Evolutionary conservation across 2,888 invertebrate species (phyloP), one percentile per base, ranked within the genome.

Genomic region (Fissipunctia ypsillon): DNA sequence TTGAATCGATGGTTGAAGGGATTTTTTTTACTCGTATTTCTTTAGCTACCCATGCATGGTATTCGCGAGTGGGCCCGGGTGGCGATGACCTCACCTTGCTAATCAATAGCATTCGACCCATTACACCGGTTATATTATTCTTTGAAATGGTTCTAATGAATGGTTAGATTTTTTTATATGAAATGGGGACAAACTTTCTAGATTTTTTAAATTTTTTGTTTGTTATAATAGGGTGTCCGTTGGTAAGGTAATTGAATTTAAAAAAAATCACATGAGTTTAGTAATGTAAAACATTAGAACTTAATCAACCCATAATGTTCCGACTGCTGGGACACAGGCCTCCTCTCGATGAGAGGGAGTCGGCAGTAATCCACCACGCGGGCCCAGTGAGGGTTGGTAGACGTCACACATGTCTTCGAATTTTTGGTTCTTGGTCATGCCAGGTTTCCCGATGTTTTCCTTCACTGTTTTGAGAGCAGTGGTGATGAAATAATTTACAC

Each of bases 21-120:
- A 43, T n/a, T 57, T 64, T 81, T 87, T 90, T 90, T 88, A 85
- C 90, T 91, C 88, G n/a, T 84, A 88, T 90, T 90, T 89, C 80
- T 90, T 89, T 88, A 83, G 81, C 88, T 84, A 81, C 66, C 80
- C 89, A 88, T 90, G 90, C 91, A 90, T 90, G 90, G 88, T 91
- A 90, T 93, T 93, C 87, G 92, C 93, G 89, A 91, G 86, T 71
- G 76, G 78, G 78, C 63, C 84, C 78, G 87, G 87, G 89, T 75
- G 69, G 54, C 84, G 81, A 78, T 84, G 84, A 86, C 85, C 85
- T 81, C 88, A 88, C 84, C 87, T 87, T 88, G 88, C 90, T 91
- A 94, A 95, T 95, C 94, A 93, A 95, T 94, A 94, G 78, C 78
- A 79, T 84, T 87, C 87, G 86, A 89, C 86, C 86, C 80, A 84